Conservation (phyloP, 2,797 vertebrate genomes). For the Tragopan temminckii region DNA sequence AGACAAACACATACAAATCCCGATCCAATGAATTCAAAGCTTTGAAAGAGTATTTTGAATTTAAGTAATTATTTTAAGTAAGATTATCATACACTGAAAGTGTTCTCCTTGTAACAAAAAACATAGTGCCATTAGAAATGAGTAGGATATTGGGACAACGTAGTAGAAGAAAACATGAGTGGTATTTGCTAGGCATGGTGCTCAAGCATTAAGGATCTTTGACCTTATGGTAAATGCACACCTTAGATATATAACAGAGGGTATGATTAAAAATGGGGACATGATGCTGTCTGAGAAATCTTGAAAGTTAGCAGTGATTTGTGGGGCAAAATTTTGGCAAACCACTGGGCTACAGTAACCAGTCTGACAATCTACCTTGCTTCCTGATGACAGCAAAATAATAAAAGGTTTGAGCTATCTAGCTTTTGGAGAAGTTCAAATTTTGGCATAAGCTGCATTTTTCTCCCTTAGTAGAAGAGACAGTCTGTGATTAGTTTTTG, state of each 20-base stretch:
- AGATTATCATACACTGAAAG: not conserved
- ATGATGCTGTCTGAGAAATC: not conserved
- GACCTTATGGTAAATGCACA: not conserved
- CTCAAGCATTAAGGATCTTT: not conserved
- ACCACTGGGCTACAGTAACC: not conserved
- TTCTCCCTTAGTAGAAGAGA: not conserved
- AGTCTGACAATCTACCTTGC: not conserved
- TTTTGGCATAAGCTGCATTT: not conserved
- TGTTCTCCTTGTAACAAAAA: accelerated
- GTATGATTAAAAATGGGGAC: accelerated
- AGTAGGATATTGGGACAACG: not conserved
- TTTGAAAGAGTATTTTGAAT: not conserved
- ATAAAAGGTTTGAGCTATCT: not conserved
- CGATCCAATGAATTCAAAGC: not conserved
- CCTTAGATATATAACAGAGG: not conserved
- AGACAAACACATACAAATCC: not conserved
- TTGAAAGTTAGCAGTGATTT: not conserved
- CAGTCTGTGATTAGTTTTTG: not conserved
- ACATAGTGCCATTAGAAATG: not conserved
- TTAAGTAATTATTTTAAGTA: not conserved
- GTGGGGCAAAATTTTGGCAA: not conserved
- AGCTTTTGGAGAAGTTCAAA: not conserved
- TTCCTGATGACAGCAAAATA: not conserved
- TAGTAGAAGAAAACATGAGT: not conserved
- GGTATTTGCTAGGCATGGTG: not conserved